Evolutionary conservation across 2,888 invertebrate genomes (phyloP).

Genomic region (Belgica antarctica): DNA sequence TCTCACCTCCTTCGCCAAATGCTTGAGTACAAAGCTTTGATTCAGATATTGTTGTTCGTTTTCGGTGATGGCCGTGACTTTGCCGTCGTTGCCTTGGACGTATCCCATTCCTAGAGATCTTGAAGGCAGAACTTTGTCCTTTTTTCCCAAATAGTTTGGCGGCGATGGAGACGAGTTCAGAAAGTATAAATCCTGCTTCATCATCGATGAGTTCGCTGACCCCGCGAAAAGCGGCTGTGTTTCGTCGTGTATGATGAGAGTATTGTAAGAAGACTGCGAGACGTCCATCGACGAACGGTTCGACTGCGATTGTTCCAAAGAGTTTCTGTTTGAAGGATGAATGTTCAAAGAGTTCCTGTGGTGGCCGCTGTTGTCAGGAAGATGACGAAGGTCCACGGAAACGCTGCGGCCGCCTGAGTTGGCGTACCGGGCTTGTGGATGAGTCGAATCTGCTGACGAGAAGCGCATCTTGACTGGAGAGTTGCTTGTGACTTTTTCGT

Average conservation of each 20-base stretch:
- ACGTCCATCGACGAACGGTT: conserved; percentile 69
- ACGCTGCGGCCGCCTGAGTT: conserved; percentile 46
- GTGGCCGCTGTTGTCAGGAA: conserved; percentile 19
- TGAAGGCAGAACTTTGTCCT: conserved; percentile 23
- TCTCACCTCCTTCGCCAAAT: conserved; percentile 73
- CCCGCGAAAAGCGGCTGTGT: conserved; percentile 20
- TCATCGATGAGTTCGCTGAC: background rate
- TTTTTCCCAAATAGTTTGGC: conserved; percentile 38
- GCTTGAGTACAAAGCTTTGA: conserved; percentile 79
- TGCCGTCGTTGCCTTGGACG: background rate
- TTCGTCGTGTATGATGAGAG: conserved; percentile 73
- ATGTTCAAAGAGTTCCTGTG: conserved; percentile 39
- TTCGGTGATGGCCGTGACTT: conserved; percentile 72
- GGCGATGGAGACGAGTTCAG: conserved; percentile 41
- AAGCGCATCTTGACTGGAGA: conserved; percentile 11
- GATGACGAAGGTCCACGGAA: conserved; percentile 43
- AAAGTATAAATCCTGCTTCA: conserved; percentile 39
- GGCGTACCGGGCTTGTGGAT: conserved; percentile 2
- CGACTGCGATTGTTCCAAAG: conserved; percentile 60
- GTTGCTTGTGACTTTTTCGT: conserved; percentile 31
- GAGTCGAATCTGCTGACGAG: background rate
- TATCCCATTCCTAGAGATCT: conserved; percentile 32
- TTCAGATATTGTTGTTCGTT: conserved; percentile 81
- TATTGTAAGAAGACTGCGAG: conserved; percentile 77
- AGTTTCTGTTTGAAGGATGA: conserved; percentile 62